phyloP scores from a whole-genome alignment of 1,140 invertebrate species.

The Penaeus vannamei region DNA sequence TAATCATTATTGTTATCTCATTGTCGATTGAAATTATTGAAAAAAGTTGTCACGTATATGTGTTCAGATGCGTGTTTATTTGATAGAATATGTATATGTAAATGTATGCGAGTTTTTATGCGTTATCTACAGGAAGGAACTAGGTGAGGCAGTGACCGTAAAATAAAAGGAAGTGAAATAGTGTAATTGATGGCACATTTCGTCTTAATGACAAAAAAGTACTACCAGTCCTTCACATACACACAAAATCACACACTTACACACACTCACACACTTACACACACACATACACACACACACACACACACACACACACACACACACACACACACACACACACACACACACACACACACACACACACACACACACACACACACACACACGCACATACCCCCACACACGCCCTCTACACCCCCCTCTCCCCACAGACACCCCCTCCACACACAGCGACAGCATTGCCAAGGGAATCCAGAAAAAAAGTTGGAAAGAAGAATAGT shows the following conservation, averaged over 20 bases:
- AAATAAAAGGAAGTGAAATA: neutral
- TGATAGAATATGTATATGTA: neutral
- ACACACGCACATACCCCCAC: too few species aligned
- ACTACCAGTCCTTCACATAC: neutral
- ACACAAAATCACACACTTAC: neutral
- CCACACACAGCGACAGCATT: too few species aligned
- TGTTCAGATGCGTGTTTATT: neutral
- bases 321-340: too few species aligned
- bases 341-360: neutral
- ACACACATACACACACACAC: conserved; percentile 20
- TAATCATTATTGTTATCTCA: too few species aligned
- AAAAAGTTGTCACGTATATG: too few species aligned
- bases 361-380: neutral
- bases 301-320: neutral
- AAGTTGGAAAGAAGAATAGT: too few species aligned
- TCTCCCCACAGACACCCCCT: too few species aligned
- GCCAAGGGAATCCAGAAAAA: too few species aligned
- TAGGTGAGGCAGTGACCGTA: too few species aligned
- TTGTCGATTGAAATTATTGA: too few species aligned
- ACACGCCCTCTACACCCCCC: too few species aligned
- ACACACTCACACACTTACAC: conserved; percentile 17
- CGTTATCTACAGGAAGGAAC: neutral
- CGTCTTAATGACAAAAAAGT: neutral
- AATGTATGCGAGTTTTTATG: neutral
- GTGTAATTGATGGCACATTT: too few species aligned